Conservation (phyloP, 2,888 invertebrate genomes). For the Glomeris marginata region DNA sequence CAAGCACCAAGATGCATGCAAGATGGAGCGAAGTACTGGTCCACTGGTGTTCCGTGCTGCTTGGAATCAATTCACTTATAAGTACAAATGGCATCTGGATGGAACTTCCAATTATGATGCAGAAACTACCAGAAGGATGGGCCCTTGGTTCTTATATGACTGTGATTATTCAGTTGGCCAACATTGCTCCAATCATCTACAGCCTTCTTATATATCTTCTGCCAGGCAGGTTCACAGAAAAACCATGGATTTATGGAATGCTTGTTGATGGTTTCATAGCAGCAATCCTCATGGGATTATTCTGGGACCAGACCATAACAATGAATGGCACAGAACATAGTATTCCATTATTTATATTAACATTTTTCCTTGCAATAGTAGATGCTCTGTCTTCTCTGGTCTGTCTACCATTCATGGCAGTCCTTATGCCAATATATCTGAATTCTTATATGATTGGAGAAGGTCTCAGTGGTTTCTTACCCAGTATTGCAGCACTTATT, state of each 20-base stretch:
- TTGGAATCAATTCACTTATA: constrained; percentile 49
- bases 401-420: constrained; percentile 65
- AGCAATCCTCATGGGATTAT: constrained; percentile 32
- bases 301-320: constrained; percentile 39
- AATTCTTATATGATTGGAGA: constrained; percentile 73
- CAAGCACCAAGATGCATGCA: too few species aligned
- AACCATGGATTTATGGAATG: constrained; percentile 32
- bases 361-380: constrained; percentile 51
- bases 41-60: too few species aligned
- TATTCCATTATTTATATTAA: constrained; percentile 40
- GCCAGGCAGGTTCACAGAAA: constrained; percentile 24
- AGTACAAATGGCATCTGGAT: constrained; percentile 76
- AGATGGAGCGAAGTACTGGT: too few species aligned
- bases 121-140: constrained; percentile 71
- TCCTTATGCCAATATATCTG: constrained; percentile 51
- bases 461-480: constrained; percentile 62
- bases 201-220: constrained; percentile 23
- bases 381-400: constrained; percentile 74
- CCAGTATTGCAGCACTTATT: constrained; percentile 56
- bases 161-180: constrained; percentile 58
- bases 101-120: constrained; percentile 71
- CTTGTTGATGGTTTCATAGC: constrained; percentile 31
- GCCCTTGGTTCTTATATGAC: constrained; percentile 65
- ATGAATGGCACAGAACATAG: constrained; percentile 39
- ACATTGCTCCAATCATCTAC: constrained; percentile 61